Base-by-base conservation (phyloP, 2,888 invertebrate species). In the Tromatobia lineatoria region DNA sequence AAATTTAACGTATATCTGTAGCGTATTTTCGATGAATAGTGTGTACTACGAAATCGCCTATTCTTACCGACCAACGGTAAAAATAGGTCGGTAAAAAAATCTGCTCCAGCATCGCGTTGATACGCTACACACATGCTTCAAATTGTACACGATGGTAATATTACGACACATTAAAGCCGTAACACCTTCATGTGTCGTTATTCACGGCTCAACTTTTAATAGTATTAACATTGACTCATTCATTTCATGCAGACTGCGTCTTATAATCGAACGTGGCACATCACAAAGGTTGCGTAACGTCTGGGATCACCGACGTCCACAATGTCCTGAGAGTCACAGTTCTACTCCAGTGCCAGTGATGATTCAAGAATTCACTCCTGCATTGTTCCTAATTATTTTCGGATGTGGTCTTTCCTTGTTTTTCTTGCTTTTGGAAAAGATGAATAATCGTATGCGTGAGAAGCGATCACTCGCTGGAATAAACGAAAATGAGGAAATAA, bases 321-420 rank as follows among this genome's bases (percentile, higher is more conserved):
- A 78, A 15, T 92, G 91, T 78, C 91, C 91, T 0, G 90, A 90
- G 71, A 89, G 90, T 83, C 88, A 90, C 71, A 91, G 86, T 79
- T 88, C 89, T 0, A 84, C 80, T 2, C 91, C 91, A 3, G 85
- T 89, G 38, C 90, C 90, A 23, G 90, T 91, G 3, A 84, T 88
- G 13, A 78, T 92, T n/a, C 78, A 86, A 42, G 91, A 91, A 85
- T 91, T 91, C 69, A 86, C 88, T 80, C 90, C 92, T 7, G 89
- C 89, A 4, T n/a, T 90, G 10, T 86, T 91, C 50, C 82, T 91
- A 61, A 77, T 92, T 11, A 25, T 86, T 1, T 78, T 87, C 23
- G 91, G 91, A 8, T 54, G 77, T 15, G 79, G 67, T 8, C 20
- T 90, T 0, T 86, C 89, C 6, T 29, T 87, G 2, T 81, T 87